Base-by-base conservation (phyloP, 2,113 vertebrate species). In the Meriones unguiculatus region DNA sequence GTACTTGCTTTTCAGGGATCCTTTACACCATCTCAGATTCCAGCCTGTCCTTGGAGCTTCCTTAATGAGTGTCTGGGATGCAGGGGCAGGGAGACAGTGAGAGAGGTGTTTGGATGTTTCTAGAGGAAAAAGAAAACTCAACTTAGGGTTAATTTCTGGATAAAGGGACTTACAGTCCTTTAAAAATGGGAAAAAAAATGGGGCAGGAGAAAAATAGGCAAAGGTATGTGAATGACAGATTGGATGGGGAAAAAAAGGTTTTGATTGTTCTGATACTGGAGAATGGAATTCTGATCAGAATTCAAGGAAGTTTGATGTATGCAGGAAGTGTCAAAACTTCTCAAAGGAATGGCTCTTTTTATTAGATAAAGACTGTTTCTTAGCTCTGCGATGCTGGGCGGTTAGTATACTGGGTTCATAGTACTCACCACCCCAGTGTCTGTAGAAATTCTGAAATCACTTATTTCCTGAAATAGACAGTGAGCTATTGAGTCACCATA, bases 311-410 rank as follows among this genome's bases (percentile, higher is more conserved):
- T 46, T 89, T 90, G 46, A 1, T 65, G 52, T n/a, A n/a, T 32
- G 0, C 0, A 96, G 85, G 85, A 93, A 88, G 24, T 95, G 82
- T 93, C 87, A 93, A 94, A 92, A 78, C 94, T 69, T 75, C 81
- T 11, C 59, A 24, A 50, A 93, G 38, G 95, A 70, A 5, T 28
- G 59, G 25, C 76, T 97, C 52, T 93, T 96, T 77, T 97, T 95
- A 5, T 96, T 94, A 96, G 38, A 46, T 0, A 0, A 88, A 64
- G 82, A 50, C 81, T 69, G 0, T 41, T 94, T 96, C 82, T 80
- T 94, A 94, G 93, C 96, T 59, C 7, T 46, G 89, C 41, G 64
- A 88, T 70, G 2, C 38, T 57, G 14, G 0, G 18, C 93, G 93
- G 65, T 76, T 91, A 38, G 9, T 62, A 25, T 85, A 64, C 32